Base-by-base conservation (phyloP, 2,113 vertebrate genomes). In the Hemicordylus capensis region DNA sequence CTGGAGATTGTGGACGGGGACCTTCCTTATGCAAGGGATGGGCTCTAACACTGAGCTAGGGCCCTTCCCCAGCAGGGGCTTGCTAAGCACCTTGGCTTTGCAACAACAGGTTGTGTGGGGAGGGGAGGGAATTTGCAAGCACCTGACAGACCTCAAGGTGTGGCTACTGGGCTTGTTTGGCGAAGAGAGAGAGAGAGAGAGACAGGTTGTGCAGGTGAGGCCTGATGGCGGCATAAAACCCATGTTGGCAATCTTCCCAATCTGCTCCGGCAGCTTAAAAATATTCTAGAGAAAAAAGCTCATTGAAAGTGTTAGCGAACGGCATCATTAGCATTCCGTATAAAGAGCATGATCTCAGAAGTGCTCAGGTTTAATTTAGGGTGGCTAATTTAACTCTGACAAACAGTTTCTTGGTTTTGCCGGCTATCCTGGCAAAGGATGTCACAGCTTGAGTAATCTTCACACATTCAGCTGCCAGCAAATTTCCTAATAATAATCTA, bases 381-480 rank as follows among this genome's bases (percentile, higher is more conserved):
- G 72, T 64, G 72, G 72, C 81, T 84, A 76, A 75, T 84, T 84
- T 84, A 75, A 75, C 81, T 84, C 39, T 51, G 81, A 54, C 81
- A 84, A 84, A 76, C 46, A 84, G 72, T 46, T 39, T 69, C 72
- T 51, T 7, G 7, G 70, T 51, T 51, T 37, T 58, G 26, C 72
- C 3, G n/a, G n/a, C 81, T 19, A 15, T 84, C 72, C 81, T 76
- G 73, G 59, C 44, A 76, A 76, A 84, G 72, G 72, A 64, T 76
- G n/a, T 51, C 66, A 14, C 59, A 76, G 59, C 58, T 61, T 66
- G 44, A 76, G 22, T 75, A 63, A 84, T 75, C 81, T 83, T 75
- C 58, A 76, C 72, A 76, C 58, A 37, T 63, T 48, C 4, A 48
- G 48, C 72, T 64, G 70, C n/a, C 81, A 39, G 72, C 15, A 6